phyloP scores from a whole-genome alignment of 1,140 invertebrate genomes.

The Ceratina australensis region DNA sequence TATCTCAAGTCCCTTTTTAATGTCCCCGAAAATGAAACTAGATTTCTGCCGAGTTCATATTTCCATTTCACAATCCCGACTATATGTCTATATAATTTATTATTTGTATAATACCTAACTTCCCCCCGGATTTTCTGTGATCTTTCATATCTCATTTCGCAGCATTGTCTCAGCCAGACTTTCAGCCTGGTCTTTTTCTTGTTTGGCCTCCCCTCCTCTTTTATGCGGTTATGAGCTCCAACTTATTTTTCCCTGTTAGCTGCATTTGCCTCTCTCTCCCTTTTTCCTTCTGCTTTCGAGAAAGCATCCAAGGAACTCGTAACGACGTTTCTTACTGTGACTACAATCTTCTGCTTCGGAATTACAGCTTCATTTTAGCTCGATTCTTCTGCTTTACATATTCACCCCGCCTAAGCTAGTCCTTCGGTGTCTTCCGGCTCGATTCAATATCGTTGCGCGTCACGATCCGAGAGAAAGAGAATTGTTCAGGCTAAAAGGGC shows the following conservation, averaged over 20 bases:
- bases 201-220: constrained; percentile 26
- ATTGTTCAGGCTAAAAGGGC: not conserved
- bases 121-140: not conserved
- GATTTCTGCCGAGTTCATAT: not conserved
- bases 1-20: not conserved
- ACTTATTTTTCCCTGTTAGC: constrained; percentile 36
- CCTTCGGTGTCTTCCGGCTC: not conserved
- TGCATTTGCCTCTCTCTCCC: not conserved
- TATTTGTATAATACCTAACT: not conserved
- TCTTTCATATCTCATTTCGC: constrained; percentile 25
- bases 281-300: no score
- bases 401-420: not conserved
- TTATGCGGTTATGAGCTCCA: constrained; percentile 29
- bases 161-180: constrained; percentile 17
- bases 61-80: no score
- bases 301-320: constrained; percentile 5
- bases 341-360: constrained; percentile 23
- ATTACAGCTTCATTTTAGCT: constrained; percentile 32
- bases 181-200: constrained; percentile 14
- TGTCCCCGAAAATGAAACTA: not conserved
- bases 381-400: constrained; percentile 19
- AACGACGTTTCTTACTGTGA: constrained; percentile 9
- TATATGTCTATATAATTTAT: no score
- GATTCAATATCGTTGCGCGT: not conserved
- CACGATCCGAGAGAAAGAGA: not conserved